Evolutionary conservation across 2,797 vertebrate species (phyloP).

Genomic region (Cossypha heuglini): DNA sequence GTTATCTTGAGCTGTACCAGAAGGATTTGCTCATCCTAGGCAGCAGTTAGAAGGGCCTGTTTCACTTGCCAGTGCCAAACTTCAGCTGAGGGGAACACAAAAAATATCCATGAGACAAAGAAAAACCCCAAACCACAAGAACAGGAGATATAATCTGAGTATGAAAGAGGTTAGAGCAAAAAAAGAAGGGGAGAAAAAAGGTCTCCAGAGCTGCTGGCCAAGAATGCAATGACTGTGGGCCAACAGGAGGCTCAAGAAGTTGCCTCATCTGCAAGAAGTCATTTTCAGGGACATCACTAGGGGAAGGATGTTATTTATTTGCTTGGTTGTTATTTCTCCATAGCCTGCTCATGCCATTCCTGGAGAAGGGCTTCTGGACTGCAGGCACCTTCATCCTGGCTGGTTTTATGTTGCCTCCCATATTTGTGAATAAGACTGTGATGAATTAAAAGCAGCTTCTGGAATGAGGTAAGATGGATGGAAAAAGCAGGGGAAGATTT

Average conservation of each 20-base stretch:
- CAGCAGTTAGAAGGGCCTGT: not conserved
- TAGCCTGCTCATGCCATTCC: not conserved
- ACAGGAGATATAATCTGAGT: not conserved
- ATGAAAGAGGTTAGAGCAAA: not conserved
- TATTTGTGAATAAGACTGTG: not conserved
- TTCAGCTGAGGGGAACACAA: not conserved
- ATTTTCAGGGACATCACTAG: not conserved
- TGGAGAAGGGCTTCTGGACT: not conserved
- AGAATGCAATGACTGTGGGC: not conserved
- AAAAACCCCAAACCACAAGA: not conserved
- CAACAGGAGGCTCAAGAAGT: not conserved
- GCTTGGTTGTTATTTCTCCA: not conserved
- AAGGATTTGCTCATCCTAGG: not conserved
- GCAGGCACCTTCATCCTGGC: not conserved
- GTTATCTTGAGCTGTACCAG: not conserved
- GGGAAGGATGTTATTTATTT: not conserved
- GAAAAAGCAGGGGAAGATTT: not conserved
- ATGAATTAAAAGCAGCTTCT: not conserved
- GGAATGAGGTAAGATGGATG: not conserved
- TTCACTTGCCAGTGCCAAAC: not conserved
- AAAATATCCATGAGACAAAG: not conserved
- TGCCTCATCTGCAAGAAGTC: not conserved
- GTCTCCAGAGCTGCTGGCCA: not conserved
- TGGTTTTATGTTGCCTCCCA: not conserved
- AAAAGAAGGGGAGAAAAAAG: not conserved